Evolutionary conservation across 2,113 vertebrate genomes (phyloP), one percentile per base, ranked within the genome.

Genomic region (Microcebus jonahi): DNA sequence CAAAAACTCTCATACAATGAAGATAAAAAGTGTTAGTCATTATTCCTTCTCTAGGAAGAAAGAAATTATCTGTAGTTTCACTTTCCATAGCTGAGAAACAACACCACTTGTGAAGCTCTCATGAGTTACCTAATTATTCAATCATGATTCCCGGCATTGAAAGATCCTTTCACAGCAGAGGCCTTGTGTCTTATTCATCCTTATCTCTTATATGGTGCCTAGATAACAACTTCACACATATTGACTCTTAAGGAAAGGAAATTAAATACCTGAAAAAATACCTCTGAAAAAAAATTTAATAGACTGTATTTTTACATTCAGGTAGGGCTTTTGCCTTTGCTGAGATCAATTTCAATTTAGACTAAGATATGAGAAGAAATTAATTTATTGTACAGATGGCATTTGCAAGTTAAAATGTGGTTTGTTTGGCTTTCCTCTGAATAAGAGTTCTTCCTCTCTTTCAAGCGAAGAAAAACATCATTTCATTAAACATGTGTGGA

Each of bases 181-280:
- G 13, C 34, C 12, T 0, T 36, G 36, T 36, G 36, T 88, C 84
- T 92, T 90, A 53, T 55, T 89, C 73, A 61, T 77, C n/a, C 8
- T 65, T 84, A 63, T 90, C 85, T 96, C 48, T 71, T 89, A 95
- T 34, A n/a, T 65, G 11, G 23, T 90, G 25, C 77, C 59, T 53
- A 42, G 27, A 84, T 88, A 96, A 93, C n/a, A 63, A 17, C 29
- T 93, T 79, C 50, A 36, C 61, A 83, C 25, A 36, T 79, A 91
- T 50, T 91, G 63, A 88, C 67, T 73, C 67, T 90, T 71, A 75
- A 70, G 39, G 25, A 92, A 94, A 96, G 53, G 29, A 92, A 94
- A 94, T 91, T 92, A 92, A 94, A 83, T 77, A 95, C 34, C 48
- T 85, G 71, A 81, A 67, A 94, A 76, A 90, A 70, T 61, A 61